These are phyloP conservation scores for Meleagris gallopavo DNA, from an alignment of 2,113 vertebrate species.

Conservation along the genomic window DNA sequence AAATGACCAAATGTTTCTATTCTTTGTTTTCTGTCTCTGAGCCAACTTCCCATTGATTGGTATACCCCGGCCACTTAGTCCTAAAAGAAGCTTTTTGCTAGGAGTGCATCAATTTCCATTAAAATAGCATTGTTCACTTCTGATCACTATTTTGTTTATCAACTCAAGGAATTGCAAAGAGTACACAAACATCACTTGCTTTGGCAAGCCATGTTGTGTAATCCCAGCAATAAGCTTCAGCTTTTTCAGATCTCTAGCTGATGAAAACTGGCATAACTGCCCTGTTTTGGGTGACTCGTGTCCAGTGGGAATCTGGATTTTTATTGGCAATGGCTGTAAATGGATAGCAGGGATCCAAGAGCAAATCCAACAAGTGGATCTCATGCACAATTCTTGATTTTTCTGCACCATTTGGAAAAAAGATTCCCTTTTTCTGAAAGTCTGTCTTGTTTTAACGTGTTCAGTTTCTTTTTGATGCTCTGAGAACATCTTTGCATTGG, in stretches of 20 bases:
- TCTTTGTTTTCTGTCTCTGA: not conserved
- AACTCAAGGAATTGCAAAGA: not conserved
- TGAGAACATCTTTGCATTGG: not conserved
- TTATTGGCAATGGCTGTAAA: not conserved
- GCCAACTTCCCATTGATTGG: not conserved
- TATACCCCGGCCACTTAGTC: not conserved
- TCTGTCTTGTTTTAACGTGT: not conserved
- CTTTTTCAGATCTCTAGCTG: not conserved
- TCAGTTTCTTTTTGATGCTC: not conserved
- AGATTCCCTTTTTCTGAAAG: not conserved
- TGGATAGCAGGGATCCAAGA: not conserved
- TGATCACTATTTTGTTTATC: not conserved
- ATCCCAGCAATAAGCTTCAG: not conserved
- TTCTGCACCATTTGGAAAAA: not conserved
- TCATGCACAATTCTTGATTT: not conserved
- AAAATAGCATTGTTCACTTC: fast-evolving
- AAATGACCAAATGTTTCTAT: not conserved
- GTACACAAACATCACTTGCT: not conserved
- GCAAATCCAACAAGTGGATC: not conserved
- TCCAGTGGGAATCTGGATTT: not conserved
- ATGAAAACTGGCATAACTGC: not conserved
- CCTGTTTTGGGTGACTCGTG: not conserved
- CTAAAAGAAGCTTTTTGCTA: not conserved
- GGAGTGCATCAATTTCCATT: not conserved
- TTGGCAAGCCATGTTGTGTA: not conserved